Evolutionary conservation across 2,888 invertebrate species (phyloP), one percentile per base, ranked within the genome.

Genomic region (Euclidia mi): DNA sequence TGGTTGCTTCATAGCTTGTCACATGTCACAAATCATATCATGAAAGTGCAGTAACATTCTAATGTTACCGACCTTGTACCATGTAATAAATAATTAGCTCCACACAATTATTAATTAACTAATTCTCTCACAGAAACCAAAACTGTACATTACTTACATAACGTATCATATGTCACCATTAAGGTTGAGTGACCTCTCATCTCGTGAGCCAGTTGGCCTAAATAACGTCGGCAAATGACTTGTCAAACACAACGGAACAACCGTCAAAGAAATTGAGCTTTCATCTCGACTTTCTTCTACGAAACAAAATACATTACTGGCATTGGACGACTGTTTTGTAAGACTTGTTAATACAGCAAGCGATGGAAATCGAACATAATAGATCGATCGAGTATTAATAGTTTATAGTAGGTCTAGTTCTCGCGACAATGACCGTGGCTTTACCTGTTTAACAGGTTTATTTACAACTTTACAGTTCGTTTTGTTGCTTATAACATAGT

Each of bases 211-310:
- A 85, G 79, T 81, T 88, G 90, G 80, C 85, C 87, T 78, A 89
- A 84, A 87, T 89, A 72, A 79, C 76, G 79, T 80, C 78, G 77
- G 77, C 79, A 88, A 90, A 89, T 83, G 81, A 77, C 85, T 84
- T 88, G 90, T 87, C 89, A 90, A 89, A 90, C 76, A 86, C 87
- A 91, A 89, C 85, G 86, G 88, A 82, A 87, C 79, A 51, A 78
- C 79, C 82, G 49, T 34, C 47, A 43, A 75, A 76, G 72, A 73
- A 79, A 79, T 79, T 77, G 66, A 69, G 65, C 68, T 58, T 38
- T 14, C 40, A 64, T 68, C 70, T 53, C 46, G 57, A 59, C 44
- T 63, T 45, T 59, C 45, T 51, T 62, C 46, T 28, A 40, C 47
- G 45, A 46, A 20, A 63, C 64, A 57, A 37, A 56, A 63, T 70